Evolutionary conservation across 2,113 vertebrate species (phyloP), one percentile per base, ranked within the genome.

Genomic region (Psittacula cyanocephala): DNA sequence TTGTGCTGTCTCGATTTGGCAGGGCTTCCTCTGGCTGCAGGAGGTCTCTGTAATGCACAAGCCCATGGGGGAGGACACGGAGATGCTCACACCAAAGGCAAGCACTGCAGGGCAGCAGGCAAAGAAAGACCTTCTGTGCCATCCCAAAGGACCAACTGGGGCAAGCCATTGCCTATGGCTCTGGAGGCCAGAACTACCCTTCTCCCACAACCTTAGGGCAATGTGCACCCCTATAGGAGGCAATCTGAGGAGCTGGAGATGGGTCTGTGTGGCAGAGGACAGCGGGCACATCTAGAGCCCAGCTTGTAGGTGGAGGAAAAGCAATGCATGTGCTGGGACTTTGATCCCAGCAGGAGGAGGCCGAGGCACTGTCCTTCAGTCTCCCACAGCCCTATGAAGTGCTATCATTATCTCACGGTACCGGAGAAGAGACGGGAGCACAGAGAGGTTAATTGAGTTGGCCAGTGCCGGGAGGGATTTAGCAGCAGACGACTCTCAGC

Each of bases 391-490:
- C 62, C 46, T 0, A 1, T 13, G 39, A 81, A 90, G 72, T 6
- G 16, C 64, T 75, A 1, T 78, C 85, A 62, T 88, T 88, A 82
- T 81, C 88, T 91, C 60, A 28, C 0, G 0, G 92, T 10, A 37
- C 60, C 1, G 0, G 77, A 68, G 85, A 89, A 76, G 60, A 95
- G 60, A 10, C 35, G 71, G 75, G 50, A 85, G 82, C 6, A 5
- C 75, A 78, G 91, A 37, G 87, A 96, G 91, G 93, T 96, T 96
- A 95, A 96, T 75, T 95, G 93, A 88, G 75, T 71, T 93, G 82
- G 62, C 82, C 85, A 37, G 57, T 75, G 93, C 82, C 2, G 1
- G 55, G 72, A 75, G 69, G 76, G 82, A 90, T 37, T 60, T 6
- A 59, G 43, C 46, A 63, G 88, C 91, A 96, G 86, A 71, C 0